phyloP scores from a whole-genome alignment of 2,797 vertebrate genomes.

The Dermochelys coriacea region DNA sequence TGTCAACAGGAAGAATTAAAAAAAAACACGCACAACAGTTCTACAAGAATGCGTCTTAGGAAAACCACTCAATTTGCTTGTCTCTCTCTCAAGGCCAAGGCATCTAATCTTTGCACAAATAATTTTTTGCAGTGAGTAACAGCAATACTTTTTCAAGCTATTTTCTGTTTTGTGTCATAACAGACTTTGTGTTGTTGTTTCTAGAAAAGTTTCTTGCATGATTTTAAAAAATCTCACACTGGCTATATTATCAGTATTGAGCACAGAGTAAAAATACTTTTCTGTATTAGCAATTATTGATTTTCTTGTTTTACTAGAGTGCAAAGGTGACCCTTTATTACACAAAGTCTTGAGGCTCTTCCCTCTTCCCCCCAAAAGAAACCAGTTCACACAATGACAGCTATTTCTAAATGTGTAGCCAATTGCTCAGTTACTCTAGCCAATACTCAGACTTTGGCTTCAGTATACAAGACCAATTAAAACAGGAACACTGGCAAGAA shows the following conservation, averaged over 20 bases:
- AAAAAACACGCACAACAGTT: slow-evolving; percentile 53
- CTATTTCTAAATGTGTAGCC: slow-evolving; percentile 50
- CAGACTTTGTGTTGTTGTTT: slow-evolving; percentile 50
- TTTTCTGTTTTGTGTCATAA: slow-evolving; percentile 63
- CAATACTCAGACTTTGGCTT: slow-evolving; percentile 74
- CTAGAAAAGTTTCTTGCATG: background rate
- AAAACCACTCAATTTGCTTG: slow-evolving; percentile 73
- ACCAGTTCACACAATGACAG: slow-evolving; percentile 37
- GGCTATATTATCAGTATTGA: background rate
- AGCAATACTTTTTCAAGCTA: slow-evolving; percentile 62
- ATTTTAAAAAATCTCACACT: background rate
- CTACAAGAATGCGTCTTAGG: slow-evolving; percentile 70
- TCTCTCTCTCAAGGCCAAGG: slow-evolving; percentile 72
- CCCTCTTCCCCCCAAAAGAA: background rate
- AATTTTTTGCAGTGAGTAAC: slow-evolving; percentile 68
- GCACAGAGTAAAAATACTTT: background rate
- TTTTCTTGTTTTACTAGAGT: slow-evolving; percentile 11
- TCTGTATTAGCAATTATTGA: accelerated
- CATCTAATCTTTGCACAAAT: slow-evolving; percentile 68
- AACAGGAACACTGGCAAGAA: slow-evolving; percentile 78
- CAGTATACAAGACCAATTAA: slow-evolving; percentile 80
- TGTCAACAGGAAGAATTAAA: slow-evolving; percentile 68
- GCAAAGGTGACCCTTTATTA: background rate
- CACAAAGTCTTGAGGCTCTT: background rate
- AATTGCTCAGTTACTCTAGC: slow-evolving; percentile 73